phyloP scores from a whole-genome alignment of 1,140 invertebrate genomes.

The Drosophila varians region DNA sequence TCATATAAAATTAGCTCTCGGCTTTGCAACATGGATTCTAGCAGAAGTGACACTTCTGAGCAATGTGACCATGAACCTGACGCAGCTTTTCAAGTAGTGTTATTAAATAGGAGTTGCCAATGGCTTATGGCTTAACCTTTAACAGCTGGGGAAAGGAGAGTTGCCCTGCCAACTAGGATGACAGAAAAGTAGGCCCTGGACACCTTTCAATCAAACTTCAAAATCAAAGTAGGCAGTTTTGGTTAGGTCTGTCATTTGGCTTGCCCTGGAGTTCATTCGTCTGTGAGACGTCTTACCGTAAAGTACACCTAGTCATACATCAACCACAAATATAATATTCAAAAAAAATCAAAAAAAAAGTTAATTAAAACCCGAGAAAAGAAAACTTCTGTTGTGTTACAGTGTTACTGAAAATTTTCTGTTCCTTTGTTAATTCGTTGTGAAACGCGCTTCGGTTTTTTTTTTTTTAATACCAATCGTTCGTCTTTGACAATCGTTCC shows the following conservation, averaged over 20 bases:
- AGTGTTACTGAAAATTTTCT: conserved; percentile 16
- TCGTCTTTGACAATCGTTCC: background rate
- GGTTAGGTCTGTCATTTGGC: background rate
- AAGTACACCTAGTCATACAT: conserved; percentile 32
- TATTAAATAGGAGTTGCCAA: background rate
- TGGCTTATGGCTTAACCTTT: too few relatives aligned
- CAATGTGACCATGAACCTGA: background rate
- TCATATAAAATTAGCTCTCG: background rate
- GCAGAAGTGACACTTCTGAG: background rate
- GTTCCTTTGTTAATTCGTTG: conserved; percentile 2
- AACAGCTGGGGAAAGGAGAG: background rate
- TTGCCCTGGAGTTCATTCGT: conserved; percentile 38
- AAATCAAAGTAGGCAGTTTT: background rate
- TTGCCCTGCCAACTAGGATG: background rate
- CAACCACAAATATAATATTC: conserved; percentile 32
- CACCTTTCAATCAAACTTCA: background rate
- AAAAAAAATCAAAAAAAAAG: conserved; percentile 30
- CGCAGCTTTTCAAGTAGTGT: background rate
- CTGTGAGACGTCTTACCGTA: conserved; percentile 37
- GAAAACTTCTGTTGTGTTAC: conserved; percentile 14
- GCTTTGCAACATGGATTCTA: background rate
- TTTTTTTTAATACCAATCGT: background rate
- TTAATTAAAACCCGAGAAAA: background rate
- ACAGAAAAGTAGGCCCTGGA: background rate
- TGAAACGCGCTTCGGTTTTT: conserved; percentile 1